Percentiles rank a stretch among this genome's conserved stretches.
Conservation (phyloP, 1,140 invertebrate species). For the Lucilia sericata region DNA sequence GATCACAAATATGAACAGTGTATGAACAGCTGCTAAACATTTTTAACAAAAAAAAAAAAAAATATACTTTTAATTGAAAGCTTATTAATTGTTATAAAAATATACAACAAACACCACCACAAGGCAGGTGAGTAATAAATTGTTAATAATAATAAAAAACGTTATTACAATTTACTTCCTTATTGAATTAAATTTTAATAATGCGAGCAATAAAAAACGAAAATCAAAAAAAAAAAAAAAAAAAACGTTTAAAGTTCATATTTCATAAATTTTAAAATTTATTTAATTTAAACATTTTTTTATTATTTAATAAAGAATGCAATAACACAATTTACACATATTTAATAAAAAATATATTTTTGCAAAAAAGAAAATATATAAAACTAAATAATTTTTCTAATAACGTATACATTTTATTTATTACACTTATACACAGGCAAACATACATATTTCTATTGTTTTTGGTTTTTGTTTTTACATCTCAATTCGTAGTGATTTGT, state of each 20-base stretch:
- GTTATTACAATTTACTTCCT: background rate
- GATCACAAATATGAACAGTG: background rate
- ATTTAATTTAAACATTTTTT: too few relatives aligned
- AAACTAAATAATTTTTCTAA: too few relatives aligned
- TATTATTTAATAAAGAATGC: too few relatives aligned
- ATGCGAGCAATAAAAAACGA: background rate
- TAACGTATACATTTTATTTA: too few relatives aligned
- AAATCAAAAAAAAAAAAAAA: too few relatives aligned
- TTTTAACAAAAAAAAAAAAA: background rate
- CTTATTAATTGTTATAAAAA: constrained; percentile 27
- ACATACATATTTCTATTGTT: too few relatives aligned
- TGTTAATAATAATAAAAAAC: constrained; percentile 26
- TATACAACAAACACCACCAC: constrained; percentile 10
- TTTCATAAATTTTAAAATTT: background rate
- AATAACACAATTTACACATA: too few relatives aligned
- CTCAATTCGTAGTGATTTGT: background rate
- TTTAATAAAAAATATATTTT: too few relatives aligned
- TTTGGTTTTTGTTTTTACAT: constrained; percentile 10
- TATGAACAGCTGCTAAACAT: background rate
- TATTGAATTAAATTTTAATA: constrained; percentile 17
- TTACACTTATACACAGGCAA: too few relatives aligned
- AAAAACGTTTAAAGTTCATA: constrained; percentile 16
- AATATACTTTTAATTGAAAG: constrained; percentile 13
- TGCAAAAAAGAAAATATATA: too few relatives aligned
- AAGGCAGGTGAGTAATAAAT: constrained; percentile 24